Conservation (phyloP, 2,113 vertebrate species). For the Anguilla japonica region DNA sequence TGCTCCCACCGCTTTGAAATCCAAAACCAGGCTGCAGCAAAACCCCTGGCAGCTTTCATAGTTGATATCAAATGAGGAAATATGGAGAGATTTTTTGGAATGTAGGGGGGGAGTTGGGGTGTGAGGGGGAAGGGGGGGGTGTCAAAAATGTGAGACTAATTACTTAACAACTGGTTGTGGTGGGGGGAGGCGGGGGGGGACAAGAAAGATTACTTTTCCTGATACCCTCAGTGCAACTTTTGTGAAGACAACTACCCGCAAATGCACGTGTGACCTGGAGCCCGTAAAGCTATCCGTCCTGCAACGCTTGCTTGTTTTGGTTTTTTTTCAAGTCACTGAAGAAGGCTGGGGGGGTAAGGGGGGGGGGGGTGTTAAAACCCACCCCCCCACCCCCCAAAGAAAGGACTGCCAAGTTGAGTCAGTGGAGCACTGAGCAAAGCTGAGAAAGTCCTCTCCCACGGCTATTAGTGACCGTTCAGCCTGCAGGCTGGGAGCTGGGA, state of each 20-base stretch:
- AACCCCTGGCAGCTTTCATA: not conserved
- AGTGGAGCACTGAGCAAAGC: constrained; percentile 66
- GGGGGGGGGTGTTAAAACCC: constrained; percentile 72
- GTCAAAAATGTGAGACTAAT: constrained; percentile 21
- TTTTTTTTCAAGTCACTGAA: constrained; percentile 34
- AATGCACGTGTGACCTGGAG: no score
- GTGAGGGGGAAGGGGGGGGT: no score
- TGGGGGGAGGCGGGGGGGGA: not conserved
- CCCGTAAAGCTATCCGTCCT: constrained; percentile 70
- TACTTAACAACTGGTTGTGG: not conserved
- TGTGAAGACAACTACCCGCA: constrained; percentile 50
- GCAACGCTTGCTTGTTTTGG: constrained; percentile 67
- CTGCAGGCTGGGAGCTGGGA: constrained; percentile 69
- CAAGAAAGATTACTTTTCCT: not conserved
- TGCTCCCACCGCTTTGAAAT: constrained; percentile 13
- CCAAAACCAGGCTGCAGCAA: not conserved
- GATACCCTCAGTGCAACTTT: constrained; percentile 41
- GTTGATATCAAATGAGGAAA: constrained; percentile 11
- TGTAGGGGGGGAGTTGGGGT: not conserved
- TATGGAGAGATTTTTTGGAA: constrained; percentile 8
- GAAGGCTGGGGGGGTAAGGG: constrained; percentile 40
- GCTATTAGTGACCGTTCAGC: constrained; percentile 77
- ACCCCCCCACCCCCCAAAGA: constrained; percentile 55
- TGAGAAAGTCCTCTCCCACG: constrained; percentile 79
- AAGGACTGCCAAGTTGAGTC: constrained; percentile 76